Base-by-base conservation (phyloP, 1,140 invertebrate species). In the Rhyacophila brunnea region DNA sequence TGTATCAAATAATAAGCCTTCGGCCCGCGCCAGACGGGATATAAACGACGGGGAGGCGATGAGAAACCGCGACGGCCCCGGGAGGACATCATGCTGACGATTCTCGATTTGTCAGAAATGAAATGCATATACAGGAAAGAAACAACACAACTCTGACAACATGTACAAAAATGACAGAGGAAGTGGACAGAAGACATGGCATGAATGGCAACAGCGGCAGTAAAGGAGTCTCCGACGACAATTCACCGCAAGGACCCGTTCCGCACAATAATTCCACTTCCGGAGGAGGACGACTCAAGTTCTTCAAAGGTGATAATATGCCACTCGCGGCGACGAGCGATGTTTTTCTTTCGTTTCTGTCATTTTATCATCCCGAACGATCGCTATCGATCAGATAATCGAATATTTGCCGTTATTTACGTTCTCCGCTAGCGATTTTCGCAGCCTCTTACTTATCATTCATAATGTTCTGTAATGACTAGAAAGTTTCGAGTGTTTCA, bases 101-200 rank as follows among this genome's bases (percentile, higher is more conserved):
- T 15, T 23, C 48, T 42, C 19, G 44, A 18, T 34, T 44, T 45
- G 47, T 45, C 70, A 74, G 76, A 76, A 70, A 78, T 78, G 76
- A 78, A 75, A 78, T 78, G 74, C 76, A 75, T 76, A 78, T 77
- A 77, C 74, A 77, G 75, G 76, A 77, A 76, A 71, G 74, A 74
- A 74, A 74, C 66, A 73, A 74, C 72, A 77, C 74, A 75, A 76
- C 74, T 75, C 76, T 77, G 75, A 82, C 81, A 83, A 82, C 81
- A 83, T 83, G 81, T 82, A 74, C 80, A 77, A 83, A 81, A 81
- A 83, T 83, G 81, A 81, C 79, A 81, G 80, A 82, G 77, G 81
- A 82, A 78, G 78, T 79, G 75, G 79, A 81, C 78, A 81, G 75
- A 81, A 80, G 78, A 81, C 74, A 81, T 80, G 80, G 81, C 74